phyloP scores from a whole-genome alignment of 2,888 invertebrate species.

The Thereva unica region DNA sequence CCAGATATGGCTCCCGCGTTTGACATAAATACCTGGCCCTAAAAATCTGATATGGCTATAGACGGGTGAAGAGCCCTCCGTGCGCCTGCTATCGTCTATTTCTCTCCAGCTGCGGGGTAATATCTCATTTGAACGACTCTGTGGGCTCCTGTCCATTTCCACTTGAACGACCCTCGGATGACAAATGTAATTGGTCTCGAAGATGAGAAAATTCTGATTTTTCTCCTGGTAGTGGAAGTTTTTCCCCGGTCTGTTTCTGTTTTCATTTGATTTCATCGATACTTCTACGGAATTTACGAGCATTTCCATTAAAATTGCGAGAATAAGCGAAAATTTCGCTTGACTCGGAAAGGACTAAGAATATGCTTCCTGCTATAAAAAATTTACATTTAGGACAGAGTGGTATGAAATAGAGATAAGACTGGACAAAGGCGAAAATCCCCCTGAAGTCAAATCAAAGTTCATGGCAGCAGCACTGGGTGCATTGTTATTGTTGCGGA shows the following conservation, averaged over 20 bases:
- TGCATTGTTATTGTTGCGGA: constrained; percentile 27
- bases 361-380: constrained; percentile 24
- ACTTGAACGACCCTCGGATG: constrained; percentile 23
- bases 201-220: constrained; percentile 8
- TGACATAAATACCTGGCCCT: constrained; percentile 30
- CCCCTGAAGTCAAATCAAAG: constrained; percentile 6
- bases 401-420: not conserved
- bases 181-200: constrained; percentile 32
- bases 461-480: constrained; percentile 1
- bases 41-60: constrained; percentile 22
- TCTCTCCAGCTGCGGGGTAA: constrained; percentile 28
- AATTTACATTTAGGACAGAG: too few species aligned
- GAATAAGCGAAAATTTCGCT: constrained; percentile 15
- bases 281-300: constrained; percentile 30
- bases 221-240: not conserved
- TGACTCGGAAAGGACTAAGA: constrained; percentile 13
- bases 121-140: constrained; percentile 29
- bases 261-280: constrained; percentile 37
- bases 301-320: constrained; percentile 5
- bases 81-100: constrained; percentile 17
- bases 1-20: constrained; percentile 27
- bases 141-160: constrained; percentile 20
- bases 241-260: constrained; percentile 9
- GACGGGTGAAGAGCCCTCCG: not conserved
- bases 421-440: constrained; percentile 20